Base-by-base conservation (phyloP, 2,888 invertebrate genomes). In the Synanthedon myopaeformis region DNA sequence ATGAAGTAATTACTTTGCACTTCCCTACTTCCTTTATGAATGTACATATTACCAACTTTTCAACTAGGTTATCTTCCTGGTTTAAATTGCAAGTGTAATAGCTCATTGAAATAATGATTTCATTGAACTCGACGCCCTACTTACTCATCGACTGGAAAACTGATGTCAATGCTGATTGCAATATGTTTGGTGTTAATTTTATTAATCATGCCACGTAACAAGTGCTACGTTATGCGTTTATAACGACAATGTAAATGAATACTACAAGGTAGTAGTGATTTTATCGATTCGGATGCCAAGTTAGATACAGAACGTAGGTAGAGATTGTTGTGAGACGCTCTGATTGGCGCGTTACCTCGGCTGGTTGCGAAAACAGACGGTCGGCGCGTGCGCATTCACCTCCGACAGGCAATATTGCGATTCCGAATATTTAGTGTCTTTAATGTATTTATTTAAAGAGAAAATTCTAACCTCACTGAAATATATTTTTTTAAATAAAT, bases 301-400 rank as follows among this genome's bases (percentile, higher is more conserved):
- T 61, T 59, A 59, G 53, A 49, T 60, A 62, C 58, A 60, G 58
- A 58, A 51, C 59, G 59, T 59, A 61, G 66, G 61, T 57, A 61
- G 61, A 35, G 35, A 35, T 35, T 35, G 35, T 35, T 35, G 66
- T 65, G 79, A 70, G 74, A 77, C 76, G 82, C 81, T 82, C 80
- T 80, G 78, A 79, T 83, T 82, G 68, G 70, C 71, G 66, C 72
- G 66, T 67, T 69, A 64, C 69, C 67, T 63, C 65, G 64, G 51
- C 59, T 54, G 52, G 59, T 75, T 72, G 67, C 67, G 67, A 60
- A 35, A 35, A 35, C 35, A 10, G 35, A 71, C 74, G 62, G 55
- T 17, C 5, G 59, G 62, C 64, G 65, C 65, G 65, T 67, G 72
- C 67, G 64, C 70, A 65, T 60, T 59, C 56, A 59, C 58, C 62